phyloP scores from a whole-genome alignment of 2,113 vertebrate species.

The Seriola rivoliana region DNA sequence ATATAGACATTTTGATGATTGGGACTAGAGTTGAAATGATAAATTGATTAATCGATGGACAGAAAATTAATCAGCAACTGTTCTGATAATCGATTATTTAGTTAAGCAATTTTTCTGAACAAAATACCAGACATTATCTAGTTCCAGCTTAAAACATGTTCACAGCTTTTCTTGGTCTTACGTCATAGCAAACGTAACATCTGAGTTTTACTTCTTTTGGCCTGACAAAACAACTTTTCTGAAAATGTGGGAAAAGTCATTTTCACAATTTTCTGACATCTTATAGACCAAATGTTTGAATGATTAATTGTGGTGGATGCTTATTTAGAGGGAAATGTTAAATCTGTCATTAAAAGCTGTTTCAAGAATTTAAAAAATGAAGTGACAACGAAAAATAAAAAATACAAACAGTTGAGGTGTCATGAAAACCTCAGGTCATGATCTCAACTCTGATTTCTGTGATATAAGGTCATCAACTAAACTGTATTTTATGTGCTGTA shows the following conservation, averaged over 20 bases:
- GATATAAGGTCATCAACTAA: too few relatives aligned
- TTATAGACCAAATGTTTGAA: too few relatives aligned
- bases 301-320: neutral
- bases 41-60: neutral
- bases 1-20: neutral
- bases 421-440: too few relatives aligned
- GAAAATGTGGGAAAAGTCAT: neutral
- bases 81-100: neutral
- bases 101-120: neutral
- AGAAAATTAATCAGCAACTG: neutral
- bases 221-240: too few relatives aligned
- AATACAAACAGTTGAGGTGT: too few relatives aligned
- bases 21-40: too few relatives aligned
- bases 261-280: neutral
- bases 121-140: neutral
- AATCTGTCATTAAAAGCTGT: too few relatives aligned
- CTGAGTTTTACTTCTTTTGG: neutral
- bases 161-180: neutral
- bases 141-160: neutral
- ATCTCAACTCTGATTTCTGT: too few relatives aligned
- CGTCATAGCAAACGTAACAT: neutral
- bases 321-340: neutral
- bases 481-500: too few relatives aligned
- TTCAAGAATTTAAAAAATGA: too few relatives aligned
- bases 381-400: too few relatives aligned